Conservation (phyloP, 2,113 vertebrate genomes). For the Ifrita kowaldi region DNA sequence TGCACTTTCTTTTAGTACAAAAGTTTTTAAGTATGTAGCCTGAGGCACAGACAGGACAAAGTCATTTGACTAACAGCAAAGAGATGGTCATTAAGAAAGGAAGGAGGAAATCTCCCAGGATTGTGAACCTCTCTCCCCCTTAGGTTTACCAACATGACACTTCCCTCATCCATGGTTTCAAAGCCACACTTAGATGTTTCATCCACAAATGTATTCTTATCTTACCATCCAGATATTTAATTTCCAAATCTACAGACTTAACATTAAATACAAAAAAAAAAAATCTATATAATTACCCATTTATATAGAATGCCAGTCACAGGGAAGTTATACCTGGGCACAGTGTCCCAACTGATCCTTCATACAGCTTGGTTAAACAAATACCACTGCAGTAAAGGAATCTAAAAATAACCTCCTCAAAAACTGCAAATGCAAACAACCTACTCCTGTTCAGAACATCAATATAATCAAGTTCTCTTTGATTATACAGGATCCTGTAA, state of each 20-base stretch:
- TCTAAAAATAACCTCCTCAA: not conserved
- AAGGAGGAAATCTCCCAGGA: not conserved
- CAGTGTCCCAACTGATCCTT: not conserved
- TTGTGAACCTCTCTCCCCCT: not conserved
- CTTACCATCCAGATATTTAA: not conserved
- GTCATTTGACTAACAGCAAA: not conserved
- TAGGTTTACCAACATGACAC: not conserved
- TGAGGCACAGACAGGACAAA: not conserved
- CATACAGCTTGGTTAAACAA: not conserved
- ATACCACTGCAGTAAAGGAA: not conserved
- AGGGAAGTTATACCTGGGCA: not conserved
- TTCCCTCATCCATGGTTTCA: not conserved
- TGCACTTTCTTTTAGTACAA: not conserved
- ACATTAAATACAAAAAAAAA: not conserved
- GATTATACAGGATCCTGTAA: conserved; percentile 23
- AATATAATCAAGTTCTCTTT: not conserved
- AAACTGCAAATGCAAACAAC: not conserved
- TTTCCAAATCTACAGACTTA: not conserved
- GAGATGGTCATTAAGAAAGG: not conserved
- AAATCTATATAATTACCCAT: not conserved
- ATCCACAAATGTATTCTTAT: not conserved
- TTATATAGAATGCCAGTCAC: not conserved
- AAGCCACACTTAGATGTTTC: not conserved
- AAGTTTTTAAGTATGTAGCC: not conserved
- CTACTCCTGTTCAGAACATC: not conserved